These are phyloP conservation scores for Zaprionus ghesquierei DNA, from an alignment of 1,140 invertebrate genomes.

Conservation along the genomic window DNA sequence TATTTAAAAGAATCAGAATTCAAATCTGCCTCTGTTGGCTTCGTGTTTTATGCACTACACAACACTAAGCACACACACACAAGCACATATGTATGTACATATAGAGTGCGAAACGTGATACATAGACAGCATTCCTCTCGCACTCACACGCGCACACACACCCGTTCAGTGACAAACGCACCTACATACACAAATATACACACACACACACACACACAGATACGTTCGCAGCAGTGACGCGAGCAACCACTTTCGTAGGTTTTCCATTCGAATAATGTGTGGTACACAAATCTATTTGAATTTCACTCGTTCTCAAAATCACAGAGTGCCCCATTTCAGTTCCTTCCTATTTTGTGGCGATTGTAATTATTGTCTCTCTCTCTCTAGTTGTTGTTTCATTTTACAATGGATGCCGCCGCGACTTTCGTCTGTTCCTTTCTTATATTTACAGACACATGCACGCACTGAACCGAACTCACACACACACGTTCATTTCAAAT, in stretches of 20 bases:
- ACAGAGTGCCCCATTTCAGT: conserved; percentile 28
- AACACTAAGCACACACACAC: conserved; percentile 57
- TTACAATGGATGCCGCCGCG: conserved; percentile 18
- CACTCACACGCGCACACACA: conserved; percentile 41
- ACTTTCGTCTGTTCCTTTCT: conserved; percentile 24
- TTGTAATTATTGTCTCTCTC: background rate
- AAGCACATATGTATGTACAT: conserved; percentile 12
- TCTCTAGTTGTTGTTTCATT: conserved; percentile 23
- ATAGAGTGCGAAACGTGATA: conserved; percentile 65
- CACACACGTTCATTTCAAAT: conserved; percentile 28
- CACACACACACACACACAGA: conserved; percentile 19
- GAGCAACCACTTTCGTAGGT: conserved; percentile 77
- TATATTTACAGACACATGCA: conserved; percentile 16
- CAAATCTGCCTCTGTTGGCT: conserved; percentile 22
- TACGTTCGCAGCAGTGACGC: conserved; percentile 49
- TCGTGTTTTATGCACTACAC: conserved; percentile 68
- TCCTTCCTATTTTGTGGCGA: conserved; percentile 19
- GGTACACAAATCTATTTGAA: conserved; percentile 55
- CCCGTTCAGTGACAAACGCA: conserved; percentile 29
- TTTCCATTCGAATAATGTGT: conserved; percentile 67
- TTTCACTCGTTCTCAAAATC: conserved; percentile 23
- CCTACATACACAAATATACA: conserved; percentile 22
- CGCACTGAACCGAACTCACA: conserved; percentile 6
- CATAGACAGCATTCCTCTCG: conserved; percentile 70
- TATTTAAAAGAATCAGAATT: conserved; percentile 42